Conservation (phyloP, 2,888 invertebrate species). For the Pachymerium ferrugineum region DNA sequence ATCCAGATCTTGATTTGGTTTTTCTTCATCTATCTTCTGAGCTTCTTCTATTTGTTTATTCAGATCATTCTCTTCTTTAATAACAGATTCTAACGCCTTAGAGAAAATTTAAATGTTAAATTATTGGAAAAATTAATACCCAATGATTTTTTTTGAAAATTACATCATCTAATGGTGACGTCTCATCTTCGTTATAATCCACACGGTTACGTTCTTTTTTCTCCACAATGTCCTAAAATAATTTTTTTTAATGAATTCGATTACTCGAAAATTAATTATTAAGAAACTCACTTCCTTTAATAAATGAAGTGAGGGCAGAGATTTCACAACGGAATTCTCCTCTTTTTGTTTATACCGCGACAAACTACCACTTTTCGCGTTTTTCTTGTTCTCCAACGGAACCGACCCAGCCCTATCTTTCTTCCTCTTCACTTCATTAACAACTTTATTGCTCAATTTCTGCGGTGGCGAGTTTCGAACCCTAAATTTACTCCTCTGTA, state of each 20-base stretch:
- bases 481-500: conserved; percentile 60
- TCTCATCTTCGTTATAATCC: background rate
- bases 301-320: background rate
- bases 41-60: conserved; percentile 56
- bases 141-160: background rate
- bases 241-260: background rate
- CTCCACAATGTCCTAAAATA: background rate
- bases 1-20: background rate
- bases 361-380: background rate
- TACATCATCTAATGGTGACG: background rate
- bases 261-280: background rate
- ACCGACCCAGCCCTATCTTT: background rate
- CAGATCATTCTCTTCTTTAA: conserved; percentile 56
- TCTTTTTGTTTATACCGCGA: background rate
- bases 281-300: background rate
- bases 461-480: conserved; percentile 51
- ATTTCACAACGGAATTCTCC: background rate
- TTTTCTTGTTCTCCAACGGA: background rate
- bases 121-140: background rate
- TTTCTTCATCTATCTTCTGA: conserved; percentile 45
- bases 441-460: conserved; percentile 30
- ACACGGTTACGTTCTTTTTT: background rate
- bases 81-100: conserved; percentile 50
- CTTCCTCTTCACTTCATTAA: background rate
- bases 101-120: background rate